Evolutionary conservation across 92 coral and sea anemone genomes (phyloP).

Genomic region (Paragorgia papillata): DNA sequence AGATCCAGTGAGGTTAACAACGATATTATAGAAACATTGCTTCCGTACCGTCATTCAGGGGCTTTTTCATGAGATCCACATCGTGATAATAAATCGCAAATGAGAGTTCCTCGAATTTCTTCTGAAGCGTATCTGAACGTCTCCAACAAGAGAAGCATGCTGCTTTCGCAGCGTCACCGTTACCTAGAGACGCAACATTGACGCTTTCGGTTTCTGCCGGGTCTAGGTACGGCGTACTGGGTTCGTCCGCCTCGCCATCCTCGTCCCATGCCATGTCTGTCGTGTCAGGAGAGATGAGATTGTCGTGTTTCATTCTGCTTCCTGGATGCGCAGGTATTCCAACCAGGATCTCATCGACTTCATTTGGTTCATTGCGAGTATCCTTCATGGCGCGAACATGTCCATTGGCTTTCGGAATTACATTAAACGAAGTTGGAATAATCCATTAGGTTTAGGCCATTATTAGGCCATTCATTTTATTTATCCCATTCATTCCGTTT

Average conservation of each 20-base stretch:
- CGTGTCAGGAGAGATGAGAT: background rate
- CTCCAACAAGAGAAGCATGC: background rate
- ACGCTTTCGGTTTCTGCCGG: background rate
- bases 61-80: background rate
- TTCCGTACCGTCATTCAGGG: background rate
- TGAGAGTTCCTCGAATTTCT: background rate
- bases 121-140: background rate
- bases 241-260: background rate
- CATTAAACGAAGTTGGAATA: too few relatives aligned
- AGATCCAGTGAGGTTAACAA: too few relatives aligned
- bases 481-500: too few relatives aligned
- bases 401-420: too few relatives aligned
- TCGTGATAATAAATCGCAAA: conserved; percentile 1
- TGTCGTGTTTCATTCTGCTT: background rate
- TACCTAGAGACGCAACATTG: background rate
- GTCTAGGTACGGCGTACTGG: background rate
- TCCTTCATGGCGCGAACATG: too few relatives aligned
- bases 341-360: too few relatives aligned
- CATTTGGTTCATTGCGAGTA: too few relatives aligned
- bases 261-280: background rate
- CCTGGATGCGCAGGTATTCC: too few relatives aligned
- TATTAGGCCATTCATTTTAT: too few relatives aligned
- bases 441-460: too few relatives aligned
- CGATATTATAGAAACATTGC: background rate
- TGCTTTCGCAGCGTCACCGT: background rate